These are phyloP conservation scores for Tethea ocularis DNA, from an alignment of 2,888 invertebrate species.

Conservation along the genomic window DNA sequence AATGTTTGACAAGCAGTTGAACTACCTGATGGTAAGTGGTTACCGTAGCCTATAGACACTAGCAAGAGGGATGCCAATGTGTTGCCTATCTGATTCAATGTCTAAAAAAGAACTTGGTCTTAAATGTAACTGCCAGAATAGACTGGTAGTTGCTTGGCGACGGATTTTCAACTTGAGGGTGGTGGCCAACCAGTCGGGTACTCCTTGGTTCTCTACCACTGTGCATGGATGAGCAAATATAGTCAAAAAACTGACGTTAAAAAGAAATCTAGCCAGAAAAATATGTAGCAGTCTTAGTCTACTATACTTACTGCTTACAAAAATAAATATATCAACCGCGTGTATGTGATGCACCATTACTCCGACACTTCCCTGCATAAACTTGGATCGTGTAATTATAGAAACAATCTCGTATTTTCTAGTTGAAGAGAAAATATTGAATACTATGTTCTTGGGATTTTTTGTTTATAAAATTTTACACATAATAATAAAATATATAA, in stretches of 20 bases:
- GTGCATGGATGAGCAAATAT: background rate
- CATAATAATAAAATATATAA: too few species aligned
- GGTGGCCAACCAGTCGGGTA: background rate
- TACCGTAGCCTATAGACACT: too few species aligned
- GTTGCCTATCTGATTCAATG: too few species aligned
- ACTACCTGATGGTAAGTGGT: too few species aligned
- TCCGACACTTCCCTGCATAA: slow-evolving; percentile 1
- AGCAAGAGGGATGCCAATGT: too few species aligned
- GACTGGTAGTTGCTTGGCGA: background rate
- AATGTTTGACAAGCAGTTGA: too few species aligned
- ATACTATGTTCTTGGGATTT: background rate
- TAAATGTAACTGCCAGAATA: too few species aligned
- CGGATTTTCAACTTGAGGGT: background rate
- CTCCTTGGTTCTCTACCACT: too few species aligned
- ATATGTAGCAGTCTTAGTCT: background rate
- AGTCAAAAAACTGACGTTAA: background rate
- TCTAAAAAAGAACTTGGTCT: too few species aligned
- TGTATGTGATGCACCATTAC: background rate
- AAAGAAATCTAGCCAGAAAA: background rate
- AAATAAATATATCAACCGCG: background rate
- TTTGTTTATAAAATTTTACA: too few species aligned
- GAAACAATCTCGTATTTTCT: background rate
- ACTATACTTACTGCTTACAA: too few species aligned
- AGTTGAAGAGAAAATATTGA: background rate
- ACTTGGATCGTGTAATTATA: background rate